Conservation (phyloP, 2,113 vertebrate species). For the Malurus cyaneus region DNA sequence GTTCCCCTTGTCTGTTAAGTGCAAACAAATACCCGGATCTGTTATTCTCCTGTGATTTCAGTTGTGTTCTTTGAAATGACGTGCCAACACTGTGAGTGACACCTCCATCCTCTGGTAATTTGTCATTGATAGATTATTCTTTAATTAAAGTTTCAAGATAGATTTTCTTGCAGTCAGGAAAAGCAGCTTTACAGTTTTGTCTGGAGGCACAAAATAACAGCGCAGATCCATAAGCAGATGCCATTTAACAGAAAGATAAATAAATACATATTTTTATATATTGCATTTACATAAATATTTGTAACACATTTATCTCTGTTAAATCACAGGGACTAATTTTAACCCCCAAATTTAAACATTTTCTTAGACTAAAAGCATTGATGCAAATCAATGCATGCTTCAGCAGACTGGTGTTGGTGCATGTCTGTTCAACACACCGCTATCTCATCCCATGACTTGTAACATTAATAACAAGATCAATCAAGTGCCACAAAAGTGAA, state of each 20-base stretch:
- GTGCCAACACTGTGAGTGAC: constrained; percentile 31
- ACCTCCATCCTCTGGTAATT: constrained; percentile 42
- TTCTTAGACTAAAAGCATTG: not conserved
- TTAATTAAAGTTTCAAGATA: constrained; percentile 61
- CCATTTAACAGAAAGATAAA: not conserved
- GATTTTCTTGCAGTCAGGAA: constrained; percentile 13
- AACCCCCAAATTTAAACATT: not conserved
- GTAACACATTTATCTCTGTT: not conserved
- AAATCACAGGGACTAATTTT: not conserved
- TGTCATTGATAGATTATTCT: constrained; percentile 48
- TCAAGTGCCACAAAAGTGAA: constrained; percentile 13
- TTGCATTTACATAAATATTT: not conserved
- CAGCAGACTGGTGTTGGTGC: not conserved
- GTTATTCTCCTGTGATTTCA: constrained; percentile 25
- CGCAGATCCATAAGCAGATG: not conserved
- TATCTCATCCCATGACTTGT: not conserved
- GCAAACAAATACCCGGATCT: constrained; percentile 57
- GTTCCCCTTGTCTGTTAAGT: constrained; percentile 47
- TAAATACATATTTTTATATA: not conserved
- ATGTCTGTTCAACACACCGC: not conserved
- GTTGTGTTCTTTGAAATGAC: constrained; percentile 47
- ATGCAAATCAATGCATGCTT: not conserved
- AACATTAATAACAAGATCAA: constrained; percentile 33
- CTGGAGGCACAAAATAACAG: not conserved
- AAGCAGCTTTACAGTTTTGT: not conserved